Evolutionary conservation across 30 jellyfish, hydroid and myxozoan species (phyloP).

Genomic region (Thelohanellus kitauei): DNA sequence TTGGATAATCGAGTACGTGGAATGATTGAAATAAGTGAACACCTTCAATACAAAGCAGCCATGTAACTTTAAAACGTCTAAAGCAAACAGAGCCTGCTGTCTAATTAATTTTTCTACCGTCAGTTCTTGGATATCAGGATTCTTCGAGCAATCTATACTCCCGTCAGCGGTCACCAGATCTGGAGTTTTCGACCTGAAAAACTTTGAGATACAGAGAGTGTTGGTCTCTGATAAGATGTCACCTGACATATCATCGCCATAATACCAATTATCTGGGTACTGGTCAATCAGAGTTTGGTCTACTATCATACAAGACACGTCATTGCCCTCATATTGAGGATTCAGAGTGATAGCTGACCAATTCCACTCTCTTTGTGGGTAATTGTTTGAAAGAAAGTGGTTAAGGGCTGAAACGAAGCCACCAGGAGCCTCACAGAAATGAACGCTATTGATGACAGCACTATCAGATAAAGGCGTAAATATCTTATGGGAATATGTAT

Average conservation of each 20-base stretch:
- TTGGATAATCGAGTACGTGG: too few species aligned
- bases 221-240: conserved; percentile 1
- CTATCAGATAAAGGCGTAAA: too few species aligned
- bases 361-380: conserved; percentile 4
- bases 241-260: conserved; percentile 59
- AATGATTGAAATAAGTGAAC: conserved; percentile 32
- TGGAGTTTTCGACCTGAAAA: not conserved
- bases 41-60: conserved; percentile 27
- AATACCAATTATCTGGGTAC: conserved; percentile 28
- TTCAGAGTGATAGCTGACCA: conserved; percentile 66
- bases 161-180: conserved; percentile 92
- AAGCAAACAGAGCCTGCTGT: conserved; percentile 40
- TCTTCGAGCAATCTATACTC: conserved; percentile 49
- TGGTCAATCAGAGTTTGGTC: conserved; percentile 36
- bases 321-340: conserved; percentile 72
- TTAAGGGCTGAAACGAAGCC: conserved; percentile 61
- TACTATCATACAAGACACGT: conserved; percentile 18
- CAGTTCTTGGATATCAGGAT: conserved; percentile 48
- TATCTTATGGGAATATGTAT: too few species aligned
- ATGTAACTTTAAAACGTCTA: conserved; percentile 9
- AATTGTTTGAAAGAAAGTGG: conserved; percentile 20
- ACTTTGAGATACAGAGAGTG: not conserved
- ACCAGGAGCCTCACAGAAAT: conserved; percentile 95
- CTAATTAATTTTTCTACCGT: conserved; percentile 24
- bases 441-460: conserved; percentile 22